Base-by-base conservation (phyloP, 2,113 vertebrate species). In the Cryptoleucopteryx plumbea region DNA sequence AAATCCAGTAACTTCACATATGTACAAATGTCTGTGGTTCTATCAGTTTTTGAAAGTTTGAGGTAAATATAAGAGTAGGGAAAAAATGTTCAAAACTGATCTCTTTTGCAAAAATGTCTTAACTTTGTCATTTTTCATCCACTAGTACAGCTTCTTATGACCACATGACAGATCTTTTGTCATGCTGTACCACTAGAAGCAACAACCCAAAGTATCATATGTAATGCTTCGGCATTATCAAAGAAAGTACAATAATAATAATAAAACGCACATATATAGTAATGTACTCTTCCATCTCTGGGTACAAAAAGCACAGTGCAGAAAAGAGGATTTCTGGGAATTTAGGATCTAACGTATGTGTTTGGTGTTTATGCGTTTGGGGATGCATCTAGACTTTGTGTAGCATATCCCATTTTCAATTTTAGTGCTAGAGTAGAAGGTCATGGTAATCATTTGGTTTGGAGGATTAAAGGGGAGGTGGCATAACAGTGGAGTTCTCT, bases 351-450 rank as follows among this genome's bases (percentile, higher is more conserved):
- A 38, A 43, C 0, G 2, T 10, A 5, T 11, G 3, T 32, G 11
- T 45, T 56, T 67, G 38, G 21, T 63, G 11, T 71, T 47, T 38
- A 0, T 50, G 9, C 42, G 32, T 56, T 16, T 19, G 65, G 31
- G 31, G 19, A 50, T 4, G 1, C 2, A 13, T 20, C 47, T 67
- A 27, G 34, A 5, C 50, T 40, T 86, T 8, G 25, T 0, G 0
- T 17, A 40, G 8, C 40, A 19, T 75, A 77, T 91, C 58, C 34
- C 23, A 8, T 65, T 82, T 80, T 67, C 34, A 36, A 0, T 74
- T n/a, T 50, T 15, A 74, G 43, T 25, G 50, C 40, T 72, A n/a
- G 53, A 77, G 55, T 38, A 52, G 62, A 83, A 52, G 38, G 16
- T 62, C 67, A 2, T 62, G 52, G 21, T n/a, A 56, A 16, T 14